These are phyloP conservation scores for Cyphomyrus plagiostoma DNA, from an alignment of 2,113 vertebrate genomes.

Conservation along the genomic window DNA sequence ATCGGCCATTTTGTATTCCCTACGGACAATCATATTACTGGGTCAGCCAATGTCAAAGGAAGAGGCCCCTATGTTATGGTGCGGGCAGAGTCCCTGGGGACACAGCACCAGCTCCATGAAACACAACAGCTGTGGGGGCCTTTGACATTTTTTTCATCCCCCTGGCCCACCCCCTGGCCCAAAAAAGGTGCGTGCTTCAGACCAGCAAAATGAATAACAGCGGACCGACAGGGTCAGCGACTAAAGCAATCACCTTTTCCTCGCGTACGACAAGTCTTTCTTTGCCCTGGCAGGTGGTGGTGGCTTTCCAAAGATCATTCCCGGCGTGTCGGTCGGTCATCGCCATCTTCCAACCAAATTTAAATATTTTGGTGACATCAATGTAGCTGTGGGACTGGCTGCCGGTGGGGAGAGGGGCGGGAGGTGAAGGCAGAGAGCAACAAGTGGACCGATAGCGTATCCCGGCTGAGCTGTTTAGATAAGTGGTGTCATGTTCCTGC, in stretches of 20 bases:
- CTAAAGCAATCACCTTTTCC: constrained; percentile 13
- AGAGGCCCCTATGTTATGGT: not conserved
- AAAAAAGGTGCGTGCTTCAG: not conserved
- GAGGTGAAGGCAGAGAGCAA: constrained; percentile 15
- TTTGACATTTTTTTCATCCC: not conserved
- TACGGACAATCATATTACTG: not conserved
- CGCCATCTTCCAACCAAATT: constrained; percentile 72
- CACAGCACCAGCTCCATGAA: not conserved
- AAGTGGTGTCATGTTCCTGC: constrained; percentile 45
- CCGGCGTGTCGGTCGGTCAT: constrained; percentile 64
- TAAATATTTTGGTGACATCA: constrained; percentile 71
- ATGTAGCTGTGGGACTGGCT: constrained; percentile 53
- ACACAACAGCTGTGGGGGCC: not conserved
- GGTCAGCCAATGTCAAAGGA: not conserved
- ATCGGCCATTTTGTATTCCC: not conserved
- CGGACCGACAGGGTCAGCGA: not conserved
- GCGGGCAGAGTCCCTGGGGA: not conserved
- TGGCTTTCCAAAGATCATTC: constrained; percentile 47
- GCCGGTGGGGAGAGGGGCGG: constrained; percentile 40
- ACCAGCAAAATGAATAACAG: not conserved
- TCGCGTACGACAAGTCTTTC: not conserved
- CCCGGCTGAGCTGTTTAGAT: constrained; percentile 46
- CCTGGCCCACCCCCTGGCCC: not conserved
- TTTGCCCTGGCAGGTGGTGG: constrained; percentile 10
- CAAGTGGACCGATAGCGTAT: constrained; percentile 46